phyloP scores from a whole-genome alignment of 2,888 invertebrate species.

The Aphelenchoides bicaudatus region DNA sequence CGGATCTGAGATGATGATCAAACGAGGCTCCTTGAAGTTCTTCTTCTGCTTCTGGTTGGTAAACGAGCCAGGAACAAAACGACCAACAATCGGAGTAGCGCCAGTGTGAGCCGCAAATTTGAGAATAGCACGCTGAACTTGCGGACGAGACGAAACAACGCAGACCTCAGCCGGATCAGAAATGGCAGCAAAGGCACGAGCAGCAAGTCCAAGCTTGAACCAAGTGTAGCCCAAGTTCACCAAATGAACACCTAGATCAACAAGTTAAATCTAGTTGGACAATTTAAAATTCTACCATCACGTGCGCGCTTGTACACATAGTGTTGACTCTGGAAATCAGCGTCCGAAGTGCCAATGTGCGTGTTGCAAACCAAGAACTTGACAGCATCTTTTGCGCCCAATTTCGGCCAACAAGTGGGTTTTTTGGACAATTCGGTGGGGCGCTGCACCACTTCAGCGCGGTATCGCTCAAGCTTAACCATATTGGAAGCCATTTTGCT shows the following conservation, averaged over 20 bases:
- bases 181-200: conserved; percentile 93
- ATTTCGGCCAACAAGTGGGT: too few species aligned
- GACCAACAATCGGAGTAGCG: conserved; percentile 94
- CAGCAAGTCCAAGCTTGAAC: conserved; percentile 95
- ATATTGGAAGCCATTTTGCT: too few species aligned
- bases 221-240: conserved; percentile 94
- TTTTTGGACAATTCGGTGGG: too few species aligned
- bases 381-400: conserved; percentile 95
- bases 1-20: conserved; percentile 92
- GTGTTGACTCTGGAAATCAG: conserved; percentile 93
- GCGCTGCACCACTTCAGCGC: too few species aligned
- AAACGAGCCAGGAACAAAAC: conserved; percentile 94
- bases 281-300: conserved; percentile 68
- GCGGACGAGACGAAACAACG: conserved; percentile 89
- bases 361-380: conserved; percentile 94
- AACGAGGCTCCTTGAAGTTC: conserved; percentile 91
- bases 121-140: conserved; percentile 92
- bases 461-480: too few species aligned
- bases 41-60: conserved; percentile 83
- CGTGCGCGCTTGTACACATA: conserved; percentile 85
- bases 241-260: conserved; percentile 76
- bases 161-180: conserved; percentile 96
- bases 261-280: neutral
- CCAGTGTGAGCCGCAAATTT: conserved; percentile 98
- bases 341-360: conserved; percentile 88